phyloP scores from a whole-genome alignment of 2,888 invertebrate genomes.

The Dilophus febrilis region DNA sequence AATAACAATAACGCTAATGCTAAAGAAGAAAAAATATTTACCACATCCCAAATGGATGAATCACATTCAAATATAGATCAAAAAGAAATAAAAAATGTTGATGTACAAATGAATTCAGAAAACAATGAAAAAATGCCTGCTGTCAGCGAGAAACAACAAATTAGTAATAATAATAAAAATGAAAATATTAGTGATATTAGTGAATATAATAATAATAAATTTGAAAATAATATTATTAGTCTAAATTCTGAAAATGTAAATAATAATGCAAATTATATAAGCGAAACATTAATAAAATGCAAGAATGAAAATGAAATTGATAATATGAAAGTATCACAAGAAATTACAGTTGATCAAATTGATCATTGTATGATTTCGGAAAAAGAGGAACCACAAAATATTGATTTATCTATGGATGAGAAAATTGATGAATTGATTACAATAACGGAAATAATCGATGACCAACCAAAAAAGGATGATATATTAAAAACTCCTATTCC shows the following conservation, averaged over 20 bases:
- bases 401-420: neutral
- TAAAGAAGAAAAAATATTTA: neutral
- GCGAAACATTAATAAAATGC: no score
- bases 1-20: conserved; percentile 1
- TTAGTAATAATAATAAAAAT: no score
- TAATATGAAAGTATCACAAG: no score
- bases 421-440: conserved; percentile 5
- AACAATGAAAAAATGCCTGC: neutral
- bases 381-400: no score
- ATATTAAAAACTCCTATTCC: conserved; percentile 1
- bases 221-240: no score
- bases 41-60: neutral
- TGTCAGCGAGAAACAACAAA: neutral
- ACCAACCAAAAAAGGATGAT: conserved; percentile 7
- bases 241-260: no score
- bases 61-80: neutral
- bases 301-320: no score
- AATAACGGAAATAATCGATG: conserved; percentile 4
- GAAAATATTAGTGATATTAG: no score
- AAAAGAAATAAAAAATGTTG: neutral
- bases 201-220: no score
- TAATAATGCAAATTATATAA: no score
- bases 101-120: neutral
- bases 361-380: no score
- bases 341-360: no score